Evolutionary conservation across 2,113 vertebrate genomes (phyloP), one percentile per base, ranked within the genome.

Genomic region (Phocoena phocoena): DNA sequence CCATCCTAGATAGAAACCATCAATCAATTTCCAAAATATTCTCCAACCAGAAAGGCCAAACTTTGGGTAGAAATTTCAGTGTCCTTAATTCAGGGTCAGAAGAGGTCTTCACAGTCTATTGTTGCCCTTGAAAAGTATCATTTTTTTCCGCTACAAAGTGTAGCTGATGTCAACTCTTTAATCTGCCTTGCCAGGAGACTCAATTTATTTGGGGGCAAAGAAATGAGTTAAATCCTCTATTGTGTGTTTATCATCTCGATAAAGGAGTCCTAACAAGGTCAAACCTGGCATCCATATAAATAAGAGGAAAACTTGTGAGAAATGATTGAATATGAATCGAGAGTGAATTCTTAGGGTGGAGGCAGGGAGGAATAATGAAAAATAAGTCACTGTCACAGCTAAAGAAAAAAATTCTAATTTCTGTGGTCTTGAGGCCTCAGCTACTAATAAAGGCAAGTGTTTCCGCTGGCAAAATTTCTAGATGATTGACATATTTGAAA

Each of bases 391-490:
- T 65, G 53, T 90, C 76, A 70, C 3, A 82, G 3, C 60, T 83
- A 21, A 83, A 44, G 81, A 68, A 93, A 95, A 83, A 65, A 76
- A 47, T 3, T 50, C 74, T 93, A 62, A 86, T 93, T 90, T 90
- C 53, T 26, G 13, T 68, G 15, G n/a, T 71, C 9, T 36, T 73
- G 47, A 92, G 26, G 6, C 12, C 55, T 92, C 21, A 88, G 77
- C 9, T 80, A 60, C 65, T 50, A 62, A 41, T 53, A 62, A 94
- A 88, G 84, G 38, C 55, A 63, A 63, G 1, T 44, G 17, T 73
- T 92, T 31, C 38, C 55, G 92, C 47, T 50, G 38, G 58, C 4
- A 92, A 55, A 88, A 65, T 74, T 84, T 92, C 44, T 92, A 17
- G 31, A 53, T 73, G 23, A 28, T 67, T 92, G 28, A 80, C 63